These are phyloP conservation scores for Epinephelus awoara DNA, from an alignment of 2,797 vertebrate species.

Conservation along the genomic window DNA sequence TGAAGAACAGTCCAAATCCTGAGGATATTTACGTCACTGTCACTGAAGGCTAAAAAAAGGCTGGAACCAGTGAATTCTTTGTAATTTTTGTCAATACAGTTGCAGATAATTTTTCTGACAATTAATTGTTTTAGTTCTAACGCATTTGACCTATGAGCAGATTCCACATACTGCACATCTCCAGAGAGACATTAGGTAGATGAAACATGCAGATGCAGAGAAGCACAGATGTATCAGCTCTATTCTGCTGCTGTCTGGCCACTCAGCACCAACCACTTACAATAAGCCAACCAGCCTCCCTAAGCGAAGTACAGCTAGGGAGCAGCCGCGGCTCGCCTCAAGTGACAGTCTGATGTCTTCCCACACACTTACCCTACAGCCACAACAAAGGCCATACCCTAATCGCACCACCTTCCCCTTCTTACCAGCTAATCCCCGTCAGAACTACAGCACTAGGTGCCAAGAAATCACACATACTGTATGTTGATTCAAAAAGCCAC, in stretches of 20 bases:
- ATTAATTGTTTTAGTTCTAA: constrained; percentile 1
- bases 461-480: constrained; percentile 38
- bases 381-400: constrained; percentile 73
- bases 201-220: constrained; percentile 20
- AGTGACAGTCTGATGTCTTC: constrained; percentile 71
- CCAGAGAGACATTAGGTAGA: constrained; percentile 10
- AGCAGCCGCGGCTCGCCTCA: constrained; percentile 34
- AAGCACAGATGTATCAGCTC: constrained; percentile 40
- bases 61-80: too few relatives aligned
- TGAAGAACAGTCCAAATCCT: not conserved
- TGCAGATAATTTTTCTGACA: not conserved
- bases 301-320: constrained; percentile 13
- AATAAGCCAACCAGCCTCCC: constrained; percentile 42
- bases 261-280: constrained; percentile 49
- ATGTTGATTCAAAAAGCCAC: constrained; percentile 51
- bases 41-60: too few relatives aligned
- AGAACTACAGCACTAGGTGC: constrained; percentile 27
- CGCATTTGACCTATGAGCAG: not conserved
- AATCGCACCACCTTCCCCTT: constrained; percentile 70
- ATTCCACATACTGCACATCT: not conserved
- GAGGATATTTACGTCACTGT: not conserved
- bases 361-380: constrained; percentile 67
- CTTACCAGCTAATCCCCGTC: constrained; percentile 52
- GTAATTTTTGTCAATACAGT: not conserved
- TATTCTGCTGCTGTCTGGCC: constrained; percentile 23